Percentiles rank a stretch among this genome's conserved stretches.
Evolutionary conservation across 2,888 invertebrate species (phyloP).

Genomic region (Archips xylosteana): DNA sequence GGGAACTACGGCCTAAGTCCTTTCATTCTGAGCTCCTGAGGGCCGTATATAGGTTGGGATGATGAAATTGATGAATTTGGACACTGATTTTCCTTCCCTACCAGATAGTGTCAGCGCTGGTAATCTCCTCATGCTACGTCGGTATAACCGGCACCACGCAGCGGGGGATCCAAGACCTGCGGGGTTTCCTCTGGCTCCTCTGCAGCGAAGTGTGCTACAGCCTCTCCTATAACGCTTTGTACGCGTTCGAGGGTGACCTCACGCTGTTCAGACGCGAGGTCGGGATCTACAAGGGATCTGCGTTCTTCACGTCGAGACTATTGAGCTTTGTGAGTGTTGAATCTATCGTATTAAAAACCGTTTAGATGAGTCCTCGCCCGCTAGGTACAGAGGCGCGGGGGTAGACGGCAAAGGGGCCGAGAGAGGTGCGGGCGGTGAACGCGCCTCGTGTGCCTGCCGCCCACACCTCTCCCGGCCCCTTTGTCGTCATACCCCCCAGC

Average conservation of each 20-base stretch:
- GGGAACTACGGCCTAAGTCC: too few relatives aligned
- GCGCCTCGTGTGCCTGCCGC: too few relatives aligned
- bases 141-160: conserved; percentile 76
- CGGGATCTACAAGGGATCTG: conserved; percentile 73
- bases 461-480: too few relatives aligned
- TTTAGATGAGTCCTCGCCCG: too few relatives aligned
- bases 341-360: background rate
- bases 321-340: conserved; percentile 66
- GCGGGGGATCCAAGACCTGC: conserved; percentile 75
- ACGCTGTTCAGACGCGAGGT: conserved; percentile 75
- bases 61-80: too few relatives aligned
- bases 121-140: conserved; percentile 72
- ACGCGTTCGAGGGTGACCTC: conserved; percentile 72
- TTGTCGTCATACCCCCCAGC: too few relatives aligned
- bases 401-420: too few relatives aligned
- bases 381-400: too few relatives aligned
- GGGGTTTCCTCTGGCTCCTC: conserved; percentile 80
- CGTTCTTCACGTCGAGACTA: conserved; percentile 72
- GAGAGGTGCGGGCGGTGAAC: too few relatives aligned
- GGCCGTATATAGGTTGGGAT: too few relatives aligned
- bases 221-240: conserved; percentile 76
- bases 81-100: background rate
- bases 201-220: conserved; percentile 80
- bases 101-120: conserved; percentile 73
- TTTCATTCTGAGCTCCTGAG: too few relatives aligned